These are phyloP conservation scores for Megaleporinus macrocephalus DNA, from an alignment of 2,113 vertebrate genomes.

Conservation along the genomic window DNA sequence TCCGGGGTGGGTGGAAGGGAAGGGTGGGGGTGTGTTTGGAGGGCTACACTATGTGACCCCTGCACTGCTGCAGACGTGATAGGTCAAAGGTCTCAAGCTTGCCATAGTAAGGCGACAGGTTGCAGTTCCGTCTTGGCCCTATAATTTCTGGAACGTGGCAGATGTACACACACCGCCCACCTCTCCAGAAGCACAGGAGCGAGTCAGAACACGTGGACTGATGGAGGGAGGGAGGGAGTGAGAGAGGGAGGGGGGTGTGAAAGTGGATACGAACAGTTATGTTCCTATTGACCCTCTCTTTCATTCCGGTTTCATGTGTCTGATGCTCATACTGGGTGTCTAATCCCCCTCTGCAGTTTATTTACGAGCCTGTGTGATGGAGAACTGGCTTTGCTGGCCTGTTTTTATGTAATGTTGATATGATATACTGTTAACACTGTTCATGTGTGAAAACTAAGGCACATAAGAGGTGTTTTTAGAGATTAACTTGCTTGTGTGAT, in stretches of 20 bases:
- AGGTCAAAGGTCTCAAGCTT: slow-evolving; percentile 7
- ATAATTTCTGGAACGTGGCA: slow-evolving; percentile 31
- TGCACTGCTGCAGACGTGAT: slow-evolving; percentile 11
- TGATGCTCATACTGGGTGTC: background rate
- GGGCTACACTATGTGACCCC: slow-evolving; percentile 6
- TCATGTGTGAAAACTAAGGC: too few species aligned
- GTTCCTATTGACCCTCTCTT: background rate
- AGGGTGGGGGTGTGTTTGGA: slow-evolving; percentile 5
- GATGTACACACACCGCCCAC: background rate
- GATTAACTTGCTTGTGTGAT: too few species aligned
- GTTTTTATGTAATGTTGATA: too few species aligned
- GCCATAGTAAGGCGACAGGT: background rate
- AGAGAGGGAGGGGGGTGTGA: too few species aligned
- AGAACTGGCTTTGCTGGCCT: too few species aligned
- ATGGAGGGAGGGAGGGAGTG: background rate
- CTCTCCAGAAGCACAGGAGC: slow-evolving; percentile 13
- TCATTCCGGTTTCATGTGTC: slow-evolving; percentile 16
- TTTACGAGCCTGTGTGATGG: too few species aligned
- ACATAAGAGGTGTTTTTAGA: too few species aligned
- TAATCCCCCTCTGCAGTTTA: background rate
- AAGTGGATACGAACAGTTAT: slow-evolving; percentile 13
- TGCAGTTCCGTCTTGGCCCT: background rate
- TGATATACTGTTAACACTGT: too few species aligned
- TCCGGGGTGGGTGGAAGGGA: slow-evolving; percentile 44
- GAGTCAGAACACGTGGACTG: background rate